A percentile compares a stretch with the other conserved stretches of the same genome.
phyloP scores from a whole-genome alignment of 2,113 vertebrate species.

The Heterotilapia buettikoferi region DNA sequence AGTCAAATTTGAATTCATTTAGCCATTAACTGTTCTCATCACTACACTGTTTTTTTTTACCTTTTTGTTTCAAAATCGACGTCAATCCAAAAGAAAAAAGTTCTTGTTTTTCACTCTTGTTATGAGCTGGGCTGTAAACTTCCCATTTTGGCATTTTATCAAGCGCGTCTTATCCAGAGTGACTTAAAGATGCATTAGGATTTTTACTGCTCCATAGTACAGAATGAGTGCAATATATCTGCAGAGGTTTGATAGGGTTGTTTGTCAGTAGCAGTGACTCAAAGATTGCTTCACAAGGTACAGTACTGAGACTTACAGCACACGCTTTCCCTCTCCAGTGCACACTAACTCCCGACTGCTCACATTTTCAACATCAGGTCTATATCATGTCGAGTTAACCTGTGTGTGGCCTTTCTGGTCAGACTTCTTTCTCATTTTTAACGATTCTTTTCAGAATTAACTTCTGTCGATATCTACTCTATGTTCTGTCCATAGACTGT shows the following conservation, averaged over 20 bases:
- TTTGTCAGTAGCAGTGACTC: slow-evolving; percentile 7
- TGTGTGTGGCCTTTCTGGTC: background rate
- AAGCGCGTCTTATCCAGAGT: background rate
- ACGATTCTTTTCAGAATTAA: background rate
- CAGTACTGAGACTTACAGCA: background rate
- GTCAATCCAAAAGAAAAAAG: background rate
- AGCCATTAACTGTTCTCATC: background rate
- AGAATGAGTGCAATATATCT: background rate
- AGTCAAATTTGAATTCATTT: background rate
- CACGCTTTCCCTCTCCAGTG: background rate
- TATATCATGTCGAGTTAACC: background rate
- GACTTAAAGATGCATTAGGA: slow-evolving; percentile 18
- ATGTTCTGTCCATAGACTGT: background rate
- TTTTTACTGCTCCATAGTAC: background rate
- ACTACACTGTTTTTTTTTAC: background rate
- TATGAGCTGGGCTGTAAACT: background rate
- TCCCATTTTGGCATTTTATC: slow-evolving; percentile 1
- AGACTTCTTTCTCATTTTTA: background rate
- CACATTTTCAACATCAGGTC: background rate
- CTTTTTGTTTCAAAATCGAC: background rate
- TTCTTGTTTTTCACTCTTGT: background rate
- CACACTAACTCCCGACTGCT: background rate
- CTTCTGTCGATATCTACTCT: background rate
- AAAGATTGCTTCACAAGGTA: background rate
- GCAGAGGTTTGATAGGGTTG: background rate